Base-by-base conservation (phyloP, 2,797 vertebrate species). In the Spheniscus humboldti region DNA sequence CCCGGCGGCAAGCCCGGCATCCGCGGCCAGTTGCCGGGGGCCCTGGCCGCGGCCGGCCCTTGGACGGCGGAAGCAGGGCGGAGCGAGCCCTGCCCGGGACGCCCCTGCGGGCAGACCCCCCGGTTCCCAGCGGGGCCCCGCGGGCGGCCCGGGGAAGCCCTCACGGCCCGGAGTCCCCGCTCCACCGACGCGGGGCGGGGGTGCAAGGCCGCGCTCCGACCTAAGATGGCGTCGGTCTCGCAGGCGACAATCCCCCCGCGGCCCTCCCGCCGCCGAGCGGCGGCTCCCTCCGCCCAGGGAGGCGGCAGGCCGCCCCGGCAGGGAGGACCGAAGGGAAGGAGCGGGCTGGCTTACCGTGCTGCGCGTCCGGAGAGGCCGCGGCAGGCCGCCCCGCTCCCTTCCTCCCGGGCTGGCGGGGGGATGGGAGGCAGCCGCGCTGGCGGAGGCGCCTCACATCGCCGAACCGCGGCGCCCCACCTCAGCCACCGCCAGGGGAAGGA, bases 221-320 rank as follows among this genome's bases (percentile, higher is more conserved):
- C 94, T 97, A 98, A 98, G 95, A 98, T 98, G 98, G 98, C 98
- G 97, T 92, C 90, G 83, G 81, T 50, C 92, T 86, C 69, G 14
- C 71, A 82, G 75, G 95, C 95, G 67, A 90, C 97, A 68, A 72
- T 87, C 56, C 88, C 94, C 73, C 92, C 91, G 76, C 63, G 76
- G 90, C 77, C 94, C 84, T 62, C 90, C 85, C 57, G 92, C 72
- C 59, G 39, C 94, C 53, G 47, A 55, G 93, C 57, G 25, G 45
- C 84, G 20, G 82, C 93, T 94, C 73, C 60, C 92, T 48, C 75
- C 74, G 63, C 64, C 83, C 71, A 30, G 52, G 35, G 67, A 93
- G 86, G 84, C 75, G 9, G 62, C 60, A 78, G 90, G 23, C 90
- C 92, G 77, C 81, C 74, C 87, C 87, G 55, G 87, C 96, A 64